Evolutionary conservation across 2,888 invertebrate species (phyloP).

Genomic region (Heteromyza rotundicornis): DNA sequence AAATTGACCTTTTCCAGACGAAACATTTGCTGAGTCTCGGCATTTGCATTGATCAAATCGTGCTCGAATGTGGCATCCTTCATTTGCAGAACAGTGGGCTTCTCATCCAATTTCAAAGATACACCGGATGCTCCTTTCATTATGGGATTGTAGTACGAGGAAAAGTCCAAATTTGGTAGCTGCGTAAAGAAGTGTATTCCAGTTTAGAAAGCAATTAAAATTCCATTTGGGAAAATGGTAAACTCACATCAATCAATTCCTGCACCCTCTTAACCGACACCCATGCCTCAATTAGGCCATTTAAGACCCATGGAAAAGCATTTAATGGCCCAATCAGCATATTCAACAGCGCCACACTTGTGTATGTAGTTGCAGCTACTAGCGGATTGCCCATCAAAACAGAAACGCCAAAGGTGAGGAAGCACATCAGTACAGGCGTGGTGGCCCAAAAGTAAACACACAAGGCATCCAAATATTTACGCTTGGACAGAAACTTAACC

Average conservation of each 20-base stretch:
- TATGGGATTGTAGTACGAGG: constrained; percentile 58
- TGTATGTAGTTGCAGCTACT: constrained; percentile 87
- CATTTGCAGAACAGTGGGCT: constrained; percentile 67
- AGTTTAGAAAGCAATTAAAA: too few species aligned
- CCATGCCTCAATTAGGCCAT: constrained; percentile 95
- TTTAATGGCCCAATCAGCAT: constrained; percentile 96
- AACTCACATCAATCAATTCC: constrained; percentile 76
- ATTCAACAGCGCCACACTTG: constrained; percentile 91
- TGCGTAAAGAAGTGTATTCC: too few species aligned
- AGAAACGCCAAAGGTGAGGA: constrained; percentile 82
- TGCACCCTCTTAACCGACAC: constrained; percentile 90
- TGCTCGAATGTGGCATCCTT: constrained; percentile 68
- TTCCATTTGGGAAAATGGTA: too few species aligned
- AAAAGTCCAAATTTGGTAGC: constrained; percentile 58
- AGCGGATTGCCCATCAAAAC: constrained; percentile 78
- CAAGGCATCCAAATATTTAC: constrained; percentile 95
- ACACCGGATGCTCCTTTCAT: constrained; percentile 37
- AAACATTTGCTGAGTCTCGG: constrained; percentile 36
- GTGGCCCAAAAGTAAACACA: constrained; percentile 99
- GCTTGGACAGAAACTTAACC: constrained; percentile 77
- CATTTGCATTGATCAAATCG: constrained; percentile 29
- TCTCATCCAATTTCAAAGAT: constrained; percentile 61
- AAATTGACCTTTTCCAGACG: constrained; percentile 56
- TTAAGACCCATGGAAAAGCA: constrained; percentile 98
- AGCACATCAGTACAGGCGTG: constrained; percentile 89